Percentiles rank a stretch among this genome's conserved stretches.
Evolutionary conservation across 1,140 invertebrate genomes (phyloP).

Genomic region (Pogonus chalceus): DNA sequence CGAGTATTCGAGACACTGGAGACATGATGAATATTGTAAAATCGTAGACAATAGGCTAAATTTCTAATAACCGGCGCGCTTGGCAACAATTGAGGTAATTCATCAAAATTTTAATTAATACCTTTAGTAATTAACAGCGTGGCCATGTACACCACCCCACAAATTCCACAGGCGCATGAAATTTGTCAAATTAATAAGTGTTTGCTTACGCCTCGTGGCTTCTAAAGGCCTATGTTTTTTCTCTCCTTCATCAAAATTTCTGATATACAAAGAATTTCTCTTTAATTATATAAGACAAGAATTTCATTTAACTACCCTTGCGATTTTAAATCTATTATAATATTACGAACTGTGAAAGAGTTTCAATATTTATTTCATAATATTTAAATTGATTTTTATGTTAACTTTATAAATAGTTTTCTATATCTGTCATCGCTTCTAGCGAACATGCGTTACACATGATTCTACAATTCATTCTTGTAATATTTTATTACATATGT

Average conservation of each 20-base stretch:
- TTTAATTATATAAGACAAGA: too few relatives aligned
- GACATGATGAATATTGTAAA: not conserved
- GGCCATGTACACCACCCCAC: not conserved
- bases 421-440: not conserved
- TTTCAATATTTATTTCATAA: too few relatives aligned
- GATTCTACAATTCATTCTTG: too few relatives aligned
- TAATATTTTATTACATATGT: too few relatives aligned
- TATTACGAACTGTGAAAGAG: too few relatives aligned
- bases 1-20: not conserved
- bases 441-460: not conserved
- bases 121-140: not conserved
- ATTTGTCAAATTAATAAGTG: conserved; percentile 4
- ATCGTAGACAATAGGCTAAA: conserved; percentile 3
- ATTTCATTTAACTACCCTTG: too few relatives aligned
- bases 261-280: too few relatives aligned
- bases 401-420: not conserved
- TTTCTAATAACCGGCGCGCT: not conserved
- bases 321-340: too few relatives aligned
- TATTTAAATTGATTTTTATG: too few relatives aligned
- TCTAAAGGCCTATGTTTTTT: too few relatives aligned
- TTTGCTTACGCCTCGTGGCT: too few relatives aligned
- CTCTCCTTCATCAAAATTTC: too few relatives aligned
- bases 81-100: not conserved
- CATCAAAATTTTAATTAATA: conserved; percentile 8
- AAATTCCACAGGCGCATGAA: not conserved